These are phyloP conservation scores for Catalaphyllia jardinei DNA, from an alignment of 64 coral and sea anemone genomes.

Conservation along the genomic window DNA sequence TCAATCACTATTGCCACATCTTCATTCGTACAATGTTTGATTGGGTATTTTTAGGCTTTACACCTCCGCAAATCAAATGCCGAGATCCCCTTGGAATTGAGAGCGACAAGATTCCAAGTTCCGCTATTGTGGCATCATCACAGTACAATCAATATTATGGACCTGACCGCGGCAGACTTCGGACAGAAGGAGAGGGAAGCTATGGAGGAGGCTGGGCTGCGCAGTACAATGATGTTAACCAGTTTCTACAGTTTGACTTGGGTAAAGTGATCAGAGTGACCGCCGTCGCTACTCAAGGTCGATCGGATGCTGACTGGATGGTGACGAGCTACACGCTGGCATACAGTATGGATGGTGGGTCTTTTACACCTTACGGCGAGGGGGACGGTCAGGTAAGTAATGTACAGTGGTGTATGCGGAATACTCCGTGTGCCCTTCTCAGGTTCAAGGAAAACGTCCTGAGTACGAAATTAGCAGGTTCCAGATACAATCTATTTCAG, in stretches of 20 bases:
- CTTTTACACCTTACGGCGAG: not conserved
- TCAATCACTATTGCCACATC: too few relatives aligned
- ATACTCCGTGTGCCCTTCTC: too few relatives aligned
- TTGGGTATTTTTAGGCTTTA: not conserved
- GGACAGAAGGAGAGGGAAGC: constrained; percentile 1
- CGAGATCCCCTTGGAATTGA: constrained; percentile 6
- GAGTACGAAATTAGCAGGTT: too few relatives aligned
- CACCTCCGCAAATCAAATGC: constrained; percentile 26
- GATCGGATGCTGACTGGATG: constrained; percentile 19
- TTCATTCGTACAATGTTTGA: too few relatives aligned
- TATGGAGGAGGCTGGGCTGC: constrained; percentile 30
- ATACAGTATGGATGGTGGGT: not conserved
- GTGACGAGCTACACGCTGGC: constrained; percentile 14
- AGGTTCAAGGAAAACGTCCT: too few relatives aligned
- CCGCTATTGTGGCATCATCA: not conserved
- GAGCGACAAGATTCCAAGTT: constrained; percentile 1
- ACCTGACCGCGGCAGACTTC: constrained; percentile 6
- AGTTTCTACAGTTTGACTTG: constrained; percentile 21
- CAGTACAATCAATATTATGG: constrained; percentile 11
- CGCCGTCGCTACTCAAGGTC: constrained; percentile 27
- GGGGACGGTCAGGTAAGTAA: not conserved
- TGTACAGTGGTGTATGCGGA: too few relatives aligned
- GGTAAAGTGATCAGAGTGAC: constrained; percentile 1
- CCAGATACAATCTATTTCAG: too few relatives aligned
- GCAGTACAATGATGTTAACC: not conserved